These are phyloP conservation scores for Sander vitreus DNA, from an alignment of 2,113 vertebrate genomes.

Conservation along the genomic window DNA sequence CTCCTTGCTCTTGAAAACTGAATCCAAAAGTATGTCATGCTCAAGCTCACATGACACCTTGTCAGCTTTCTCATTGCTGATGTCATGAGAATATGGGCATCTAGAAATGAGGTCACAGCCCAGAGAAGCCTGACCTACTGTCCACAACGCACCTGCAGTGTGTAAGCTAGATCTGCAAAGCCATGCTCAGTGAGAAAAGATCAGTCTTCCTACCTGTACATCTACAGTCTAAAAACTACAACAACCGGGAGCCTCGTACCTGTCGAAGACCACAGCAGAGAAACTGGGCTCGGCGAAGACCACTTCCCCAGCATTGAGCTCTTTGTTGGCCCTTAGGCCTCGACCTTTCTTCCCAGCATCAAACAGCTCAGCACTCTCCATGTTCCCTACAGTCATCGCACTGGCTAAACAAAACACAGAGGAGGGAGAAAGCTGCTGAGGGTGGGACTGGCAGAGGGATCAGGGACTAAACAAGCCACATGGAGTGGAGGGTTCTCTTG, in stretches of 20 bases:
- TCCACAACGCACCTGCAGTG: conserved; percentile 9
- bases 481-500: conserved; percentile 15
- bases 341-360: conserved; percentile 89
- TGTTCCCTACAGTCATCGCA: conserved; percentile 85
- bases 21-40: conserved; percentile 27
- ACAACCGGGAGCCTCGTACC: conserved; percentile 77
- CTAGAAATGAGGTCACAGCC: conserved; percentile 17
- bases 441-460: conserved; percentile 32
- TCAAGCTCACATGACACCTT: conserved; percentile 52
- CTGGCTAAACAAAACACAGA: conserved; percentile 21
- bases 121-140: background rate
- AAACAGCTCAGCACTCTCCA: conserved; percentile 92
- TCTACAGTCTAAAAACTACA: conserved; percentile 62
- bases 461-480: conserved; percentile 9
- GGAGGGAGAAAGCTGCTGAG: conserved; percentile 28
- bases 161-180: background rate
- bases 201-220: background rate
- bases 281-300: conserved; percentile 93
- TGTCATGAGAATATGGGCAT: conserved; percentile 33
- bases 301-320: conserved; percentile 89
- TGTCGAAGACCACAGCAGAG: conserved; percentile 95
- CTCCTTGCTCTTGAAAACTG: conserved; percentile 11
- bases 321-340: conserved; percentile 90
- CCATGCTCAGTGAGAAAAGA: conserved; percentile 33
- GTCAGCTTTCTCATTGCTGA: conserved; percentile 24